Percentiles rank a stretch among this genome's conserved stretches.
Conservation (phyloP, 2,888 invertebrate genomes). For the Drosophila greeni region DNA sequence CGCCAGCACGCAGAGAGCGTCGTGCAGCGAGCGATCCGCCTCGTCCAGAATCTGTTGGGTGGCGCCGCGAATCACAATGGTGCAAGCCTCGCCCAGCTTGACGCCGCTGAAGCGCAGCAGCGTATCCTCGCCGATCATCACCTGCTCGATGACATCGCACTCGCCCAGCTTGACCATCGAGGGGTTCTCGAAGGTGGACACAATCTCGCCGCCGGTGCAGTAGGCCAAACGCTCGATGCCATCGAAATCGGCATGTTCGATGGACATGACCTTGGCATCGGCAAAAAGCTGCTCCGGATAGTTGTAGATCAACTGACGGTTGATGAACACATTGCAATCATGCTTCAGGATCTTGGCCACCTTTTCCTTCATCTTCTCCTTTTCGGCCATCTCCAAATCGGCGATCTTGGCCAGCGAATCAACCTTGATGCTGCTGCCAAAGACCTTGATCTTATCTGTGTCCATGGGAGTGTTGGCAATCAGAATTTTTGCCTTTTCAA, state of each 20-base stretch:
- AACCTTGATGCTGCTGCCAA: constrained; percentile 96
- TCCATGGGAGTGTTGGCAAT: constrained; percentile 99
- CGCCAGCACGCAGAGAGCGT: constrained; percentile 97
- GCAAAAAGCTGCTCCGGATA: constrained; percentile 99
- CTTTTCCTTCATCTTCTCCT: constrained; percentile 99
- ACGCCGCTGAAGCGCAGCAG: constrained; percentile 97
- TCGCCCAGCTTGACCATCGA: constrained; percentile 93
- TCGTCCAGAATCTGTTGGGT: constrained; percentile 99
- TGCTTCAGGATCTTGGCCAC: constrained; percentile 96
- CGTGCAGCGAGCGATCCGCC: constrained; percentile 98
- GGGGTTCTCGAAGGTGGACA: constrained; percentile 98
- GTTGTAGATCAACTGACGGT: constrained; percentile 99
- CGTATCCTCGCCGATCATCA: constrained; percentile 97
- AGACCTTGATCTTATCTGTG: constrained; percentile 99
- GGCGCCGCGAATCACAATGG: constrained; percentile 97
- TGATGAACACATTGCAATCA: constrained; percentile 98
- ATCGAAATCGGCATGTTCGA: constrained; percentile 99
- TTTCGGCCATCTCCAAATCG: constrained; percentile 97
- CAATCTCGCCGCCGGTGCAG: constrained; percentile 98
- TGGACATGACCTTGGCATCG: constrained; percentile 98
- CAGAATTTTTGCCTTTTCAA: constrained; percentile 97
- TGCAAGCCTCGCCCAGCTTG: constrained; percentile 96
- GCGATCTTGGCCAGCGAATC: constrained; percentile 97
- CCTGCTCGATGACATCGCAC: constrained; percentile 96
- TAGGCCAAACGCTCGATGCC: constrained; percentile 98